These are phyloP conservation scores for Microtus montanus DNA, from an alignment of 2,113 vertebrate genomes.

Conservation along the genomic window DNA sequence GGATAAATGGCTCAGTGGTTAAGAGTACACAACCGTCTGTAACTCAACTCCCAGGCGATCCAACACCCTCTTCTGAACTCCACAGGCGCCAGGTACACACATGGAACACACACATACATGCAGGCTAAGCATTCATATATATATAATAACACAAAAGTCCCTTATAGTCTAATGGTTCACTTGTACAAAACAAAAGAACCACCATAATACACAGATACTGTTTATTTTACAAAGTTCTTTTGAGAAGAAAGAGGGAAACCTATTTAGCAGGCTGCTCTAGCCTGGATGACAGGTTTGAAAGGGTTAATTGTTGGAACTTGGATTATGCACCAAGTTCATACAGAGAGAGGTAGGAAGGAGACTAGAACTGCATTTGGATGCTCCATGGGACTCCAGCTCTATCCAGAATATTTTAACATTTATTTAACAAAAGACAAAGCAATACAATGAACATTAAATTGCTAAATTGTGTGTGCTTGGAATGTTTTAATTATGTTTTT, in stretches of 20 bases:
- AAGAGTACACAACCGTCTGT: neutral
- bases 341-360: neutral
- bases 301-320: neutral
- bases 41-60: neutral
- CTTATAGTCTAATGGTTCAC: neutral
- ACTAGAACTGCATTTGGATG: neutral
- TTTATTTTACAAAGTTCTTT: conserved; percentile 1
- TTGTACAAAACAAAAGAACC: neutral
- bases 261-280: neutral
- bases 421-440: neutral
- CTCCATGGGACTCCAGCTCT: neutral
- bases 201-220: neutral
- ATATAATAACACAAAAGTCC: too few relatives aligned
- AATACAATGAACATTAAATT: neutral
- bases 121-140: neutral
- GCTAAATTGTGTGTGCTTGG: neutral
- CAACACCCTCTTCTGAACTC: neutral
- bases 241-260: neutral
- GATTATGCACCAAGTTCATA: neutral
- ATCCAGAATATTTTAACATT: conserved; percentile 8
- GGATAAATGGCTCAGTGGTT: neutral
- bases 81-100: neutral
- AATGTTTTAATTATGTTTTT: neutral
- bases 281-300: neutral
- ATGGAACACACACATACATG: neutral